Base-by-base conservation (phyloP, 2,797 vertebrate genomes). In the Aldrovandia affinis region DNA sequence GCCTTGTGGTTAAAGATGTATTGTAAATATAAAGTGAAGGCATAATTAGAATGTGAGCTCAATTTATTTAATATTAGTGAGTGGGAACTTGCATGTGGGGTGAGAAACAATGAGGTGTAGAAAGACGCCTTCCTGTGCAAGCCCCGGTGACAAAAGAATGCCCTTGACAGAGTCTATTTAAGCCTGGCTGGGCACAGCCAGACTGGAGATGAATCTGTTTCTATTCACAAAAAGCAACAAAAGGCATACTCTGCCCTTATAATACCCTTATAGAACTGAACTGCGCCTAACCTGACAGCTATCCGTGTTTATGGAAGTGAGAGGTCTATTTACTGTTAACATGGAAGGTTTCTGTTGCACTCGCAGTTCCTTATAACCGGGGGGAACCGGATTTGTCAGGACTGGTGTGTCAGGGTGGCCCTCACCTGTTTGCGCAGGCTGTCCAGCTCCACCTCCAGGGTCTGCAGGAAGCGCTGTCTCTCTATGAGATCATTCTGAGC, bases 401-500 rank as follows among this genome's bases (percentile, higher is more conserved):
- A 30, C 78, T 47, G 81, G 79, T 79, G 78, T 87, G 88, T 81
- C 59, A 81, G 28, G 30, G 36, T n/a, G 65, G 78, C 50, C 12
- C 75, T 82, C 86, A 96, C 95, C 95, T 96, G 96, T 87, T 93
- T 96, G 70, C 94, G 92, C 39, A 96, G 88, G 80, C 86, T 95
- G 83, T 96, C 95, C 9, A 96, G 92, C 85, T 96, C 94, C 0
- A 95, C 93, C 89, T 96, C 95, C 83, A 96, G 90, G 42, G 92
- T 91, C 90, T 96, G 96, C 88, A 96, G 91, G 92, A 95, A 94
- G 80, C 95, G 96, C 0, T 93, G 89, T 79, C 95, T 93, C 89
- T 96, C 95, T 2, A 83, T 90, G 61, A 95, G 93, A 85, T 96
- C 96, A 1, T 87, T 90, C 63, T 96, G 95, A 88, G 95, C 92